These are phyloP conservation scores for Ciona savignyi DNA, from an alignment of 23 tunicate species.

Conservation along the genomic window DNA sequence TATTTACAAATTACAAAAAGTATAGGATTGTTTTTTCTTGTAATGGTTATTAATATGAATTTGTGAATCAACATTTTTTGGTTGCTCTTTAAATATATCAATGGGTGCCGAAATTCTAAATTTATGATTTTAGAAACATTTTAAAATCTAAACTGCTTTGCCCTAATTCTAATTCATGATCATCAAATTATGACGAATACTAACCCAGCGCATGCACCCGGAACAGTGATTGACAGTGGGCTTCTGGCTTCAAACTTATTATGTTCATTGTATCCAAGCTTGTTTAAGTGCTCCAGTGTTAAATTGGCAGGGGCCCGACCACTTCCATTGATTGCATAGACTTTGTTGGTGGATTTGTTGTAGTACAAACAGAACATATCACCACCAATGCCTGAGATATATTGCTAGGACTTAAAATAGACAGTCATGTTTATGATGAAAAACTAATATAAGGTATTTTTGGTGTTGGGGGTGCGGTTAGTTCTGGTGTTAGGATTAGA, in stretches of 20 bases:
- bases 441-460: too few species aligned
- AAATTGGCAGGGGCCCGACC: conserved; percentile 65
- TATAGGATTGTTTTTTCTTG: too few species aligned
- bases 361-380: conserved; percentile 75
- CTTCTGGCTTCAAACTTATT: conserved; percentile 18
- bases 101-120: background rate
- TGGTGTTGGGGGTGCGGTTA: too few species aligned
- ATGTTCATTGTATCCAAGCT: conserved; percentile 17
- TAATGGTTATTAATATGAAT: too few species aligned
- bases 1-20: too few species aligned
- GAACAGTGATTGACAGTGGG: conserved; percentile 57
- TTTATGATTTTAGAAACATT: background rate
- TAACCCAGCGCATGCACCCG: conserved; percentile 84
- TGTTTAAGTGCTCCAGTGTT: conserved; percentile 33
- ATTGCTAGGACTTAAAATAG: background rate
- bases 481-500: too few species aligned
- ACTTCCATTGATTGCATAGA: conserved; percentile 71
- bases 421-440: background rate
- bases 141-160: background rate
- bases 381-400: conserved; percentile 66
- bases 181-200: background rate
- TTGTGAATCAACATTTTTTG: too few species aligned
- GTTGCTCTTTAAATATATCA: too few species aligned
- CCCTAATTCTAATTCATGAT: background rate
- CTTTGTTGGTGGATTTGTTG: conserved; percentile 13